Percentiles rank a stretch among this genome's conserved stretches.
Conservation (phyloP, 1,140 invertebrate genomes). For the Neodiprion lecontei region DNA sequence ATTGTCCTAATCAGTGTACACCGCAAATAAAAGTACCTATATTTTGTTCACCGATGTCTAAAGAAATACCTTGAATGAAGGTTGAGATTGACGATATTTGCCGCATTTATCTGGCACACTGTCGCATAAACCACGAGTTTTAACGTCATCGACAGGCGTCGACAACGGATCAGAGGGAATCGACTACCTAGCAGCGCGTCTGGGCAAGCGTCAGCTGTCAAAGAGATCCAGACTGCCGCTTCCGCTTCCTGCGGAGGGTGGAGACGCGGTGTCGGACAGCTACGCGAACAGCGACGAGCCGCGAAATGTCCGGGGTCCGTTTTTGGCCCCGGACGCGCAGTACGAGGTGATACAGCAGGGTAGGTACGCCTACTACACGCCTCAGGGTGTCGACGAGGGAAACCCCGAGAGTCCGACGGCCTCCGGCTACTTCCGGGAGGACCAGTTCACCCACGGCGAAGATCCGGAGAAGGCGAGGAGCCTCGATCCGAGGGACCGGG, state of each 20-base stretch:
- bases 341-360: slow-evolving; percentile 67
- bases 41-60: no score
- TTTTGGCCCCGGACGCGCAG: slow-evolving; percentile 68
- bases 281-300: slow-evolving; percentile 52
- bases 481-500: slow-evolving; percentile 45
- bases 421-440: slow-evolving; percentile 37
- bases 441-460: slow-evolving; percentile 23
- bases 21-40: no score
- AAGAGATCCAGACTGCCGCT: slow-evolving; percentile 66
- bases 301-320: slow-evolving; percentile 48
- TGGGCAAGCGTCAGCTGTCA: slow-evolving; percentile 64
- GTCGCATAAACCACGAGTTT: no score
- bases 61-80: no score
- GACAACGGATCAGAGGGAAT: slow-evolving; percentile 54
- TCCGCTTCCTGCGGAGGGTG: slow-evolving; percentile 56
- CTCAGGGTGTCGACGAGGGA: slow-evolving; percentile 47
- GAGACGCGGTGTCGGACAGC: slow-evolving; percentile 44
- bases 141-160: slow-evolving; percentile 23
- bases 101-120: no score
- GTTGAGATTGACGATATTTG: no score
- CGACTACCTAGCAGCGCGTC: slow-evolving; percentile 63
- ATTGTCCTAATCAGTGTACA: no score
- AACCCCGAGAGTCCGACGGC: slow-evolving; percentile 37
- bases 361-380: slow-evolving; percentile 45
- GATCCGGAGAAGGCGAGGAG: slow-evolving; percentile 36